Evolutionary conservation across 2,888 invertebrate species (phyloP).

Genomic region (Epinotia brunnichana): DNA sequence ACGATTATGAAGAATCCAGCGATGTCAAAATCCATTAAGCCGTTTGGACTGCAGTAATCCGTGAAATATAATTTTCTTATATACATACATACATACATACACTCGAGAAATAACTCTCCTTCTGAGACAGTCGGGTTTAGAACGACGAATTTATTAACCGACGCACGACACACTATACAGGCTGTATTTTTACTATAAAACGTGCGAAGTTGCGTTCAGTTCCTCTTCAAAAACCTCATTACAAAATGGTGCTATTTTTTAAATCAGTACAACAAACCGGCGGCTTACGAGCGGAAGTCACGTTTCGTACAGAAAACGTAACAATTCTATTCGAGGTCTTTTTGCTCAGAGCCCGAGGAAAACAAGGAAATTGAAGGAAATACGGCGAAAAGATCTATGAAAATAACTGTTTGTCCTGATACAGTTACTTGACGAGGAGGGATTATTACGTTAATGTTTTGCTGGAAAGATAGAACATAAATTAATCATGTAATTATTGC

Average conservation of each 20-base stretch:
- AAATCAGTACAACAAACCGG: slow-evolving; percentile 9
- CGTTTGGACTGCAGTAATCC: too few relatives aligned
- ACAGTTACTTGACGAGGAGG: slow-evolving; percentile 35
- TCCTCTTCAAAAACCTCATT: slow-evolving; percentile 9
- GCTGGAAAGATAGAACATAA: background rate
- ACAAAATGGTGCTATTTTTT: slow-evolving; percentile 24
- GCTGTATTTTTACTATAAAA: background rate
- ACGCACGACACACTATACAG: too few relatives aligned
- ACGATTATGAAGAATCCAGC: too few relatives aligned
- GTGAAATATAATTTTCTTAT: too few relatives aligned
- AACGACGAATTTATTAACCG: too few relatives aligned
- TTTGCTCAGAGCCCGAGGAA: slow-evolving; percentile 44
- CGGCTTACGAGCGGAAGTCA: slow-evolving; percentile 31
- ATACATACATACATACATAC: too few relatives aligned
- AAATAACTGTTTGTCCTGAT: slow-evolving; percentile 45
- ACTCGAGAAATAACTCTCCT: too few relatives aligned
- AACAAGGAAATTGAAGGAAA: slow-evolving; percentile 52
- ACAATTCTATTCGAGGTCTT: slow-evolving; percentile 22
- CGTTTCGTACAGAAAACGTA: slow-evolving; percentile 30
- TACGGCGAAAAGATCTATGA: slow-evolving; percentile 42
- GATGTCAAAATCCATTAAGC: too few relatives aligned
- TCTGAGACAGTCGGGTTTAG: too few relatives aligned
- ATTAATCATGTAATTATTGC: background rate
- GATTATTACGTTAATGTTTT: background rate
- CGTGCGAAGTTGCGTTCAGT: background rate